Evolutionary conservation across 1,140 invertebrate species (phyloP).

Genomic region (Apis cerana): DNA sequence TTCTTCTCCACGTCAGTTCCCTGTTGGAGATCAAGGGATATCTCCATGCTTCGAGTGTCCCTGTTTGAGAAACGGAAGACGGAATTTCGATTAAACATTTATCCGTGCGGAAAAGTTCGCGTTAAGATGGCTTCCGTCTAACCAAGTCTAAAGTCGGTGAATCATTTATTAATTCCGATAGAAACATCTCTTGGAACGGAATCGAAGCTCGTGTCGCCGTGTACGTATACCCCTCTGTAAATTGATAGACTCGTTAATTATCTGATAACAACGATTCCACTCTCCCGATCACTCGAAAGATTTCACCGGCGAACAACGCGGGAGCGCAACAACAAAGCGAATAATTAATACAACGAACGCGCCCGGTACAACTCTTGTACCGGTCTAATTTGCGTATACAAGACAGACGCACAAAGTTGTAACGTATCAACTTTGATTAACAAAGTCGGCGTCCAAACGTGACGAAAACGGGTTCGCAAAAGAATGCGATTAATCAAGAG

Average conservation of each 20-base stretch:
- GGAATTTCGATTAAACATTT: slow-evolving; percentile 67
- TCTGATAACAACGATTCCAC: slow-evolving; percentile 54
- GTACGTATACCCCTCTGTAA: background rate
- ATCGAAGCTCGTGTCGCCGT: background rate
- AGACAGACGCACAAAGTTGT: slow-evolving; percentile 4
- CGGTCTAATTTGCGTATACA: slow-evolving; percentile 49
- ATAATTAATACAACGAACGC: slow-evolving; percentile 53
- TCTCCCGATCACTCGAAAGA: slow-evolving; percentile 44
- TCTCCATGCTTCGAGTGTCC: slow-evolving; percentile 44
- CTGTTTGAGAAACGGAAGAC: slow-evolving; percentile 40
- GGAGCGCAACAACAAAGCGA: slow-evolving; percentile 34
- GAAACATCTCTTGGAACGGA: slow-evolving; percentile 16
- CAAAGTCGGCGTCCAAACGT: slow-evolving; percentile 23
- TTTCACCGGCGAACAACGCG: slow-evolving; percentile 13
- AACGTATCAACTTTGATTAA: slow-evolving; percentile 40
- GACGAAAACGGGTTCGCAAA: background rate
- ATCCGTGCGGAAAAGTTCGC: slow-evolving; percentile 37
- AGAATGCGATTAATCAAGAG: slow-evolving; percentile 40
- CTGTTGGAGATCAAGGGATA: background rate
- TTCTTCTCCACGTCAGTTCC: background rate
- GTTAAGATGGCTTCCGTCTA: slow-evolving; percentile 13
- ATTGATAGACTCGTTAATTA: slow-evolving; percentile 63
- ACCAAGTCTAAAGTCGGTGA: slow-evolving; percentile 20
- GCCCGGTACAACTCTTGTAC: background rate
- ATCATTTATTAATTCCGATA: slow-evolving; percentile 63